A percentile compares a stretch with the other conserved stretches of the same genome.
phyloP scores from a whole-genome alignment of 2,888 invertebrate genomes.

The Drosophila leonis region DNA sequence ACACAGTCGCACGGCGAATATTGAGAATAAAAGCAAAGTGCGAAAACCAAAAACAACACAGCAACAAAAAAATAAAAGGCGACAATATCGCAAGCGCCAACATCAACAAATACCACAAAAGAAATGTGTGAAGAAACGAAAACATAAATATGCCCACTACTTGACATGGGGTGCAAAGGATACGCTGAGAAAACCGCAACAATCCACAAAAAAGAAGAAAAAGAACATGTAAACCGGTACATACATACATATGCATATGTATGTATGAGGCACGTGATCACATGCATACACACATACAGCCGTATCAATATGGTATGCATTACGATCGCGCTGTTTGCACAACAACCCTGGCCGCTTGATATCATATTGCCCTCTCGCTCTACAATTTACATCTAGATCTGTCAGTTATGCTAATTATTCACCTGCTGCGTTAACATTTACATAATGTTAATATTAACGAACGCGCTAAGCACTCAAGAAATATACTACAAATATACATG shows the following conservation, averaged over 20 bases:
- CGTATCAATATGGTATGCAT: slow-evolving; percentile 11
- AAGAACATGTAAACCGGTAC: slow-evolving; percentile 11
- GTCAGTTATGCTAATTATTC: slow-evolving; percentile 60
- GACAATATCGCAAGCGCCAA: slow-evolving; percentile 30
- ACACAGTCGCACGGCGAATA: slow-evolving; percentile 21
- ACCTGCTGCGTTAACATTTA: slow-evolving; percentile 66
- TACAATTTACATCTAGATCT: slow-evolving; percentile 41
- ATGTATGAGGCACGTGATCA: slow-evolving; percentile 39
- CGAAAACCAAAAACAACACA: slow-evolving; percentile 33
- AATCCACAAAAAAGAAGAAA: slow-evolving; percentile 9
- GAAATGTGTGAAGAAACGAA: slow-evolving; percentile 21
- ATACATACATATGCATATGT: not conserved
- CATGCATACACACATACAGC: slow-evolving; percentile 13
- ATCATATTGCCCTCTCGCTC: slow-evolving; percentile 52
- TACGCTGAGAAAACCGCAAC: slow-evolving; percentile 37
- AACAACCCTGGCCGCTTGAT: slow-evolving; percentile 43
- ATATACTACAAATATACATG: slow-evolving; percentile 11
- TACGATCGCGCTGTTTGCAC: slow-evolving; percentile 36
- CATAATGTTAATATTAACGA: slow-evolving; percentile 64
- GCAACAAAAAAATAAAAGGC: slow-evolving; percentile 14
- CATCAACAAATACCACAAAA: slow-evolving; percentile 7
- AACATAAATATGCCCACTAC: slow-evolving; percentile 38
- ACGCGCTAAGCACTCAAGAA: slow-evolving; percentile 26
- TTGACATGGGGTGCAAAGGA: slow-evolving; percentile 39
- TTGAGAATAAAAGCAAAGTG: slow-evolving; percentile 50